Base-by-base conservation (phyloP, 2,797 vertebrate genomes). In the Pteropus rufus region DNA sequence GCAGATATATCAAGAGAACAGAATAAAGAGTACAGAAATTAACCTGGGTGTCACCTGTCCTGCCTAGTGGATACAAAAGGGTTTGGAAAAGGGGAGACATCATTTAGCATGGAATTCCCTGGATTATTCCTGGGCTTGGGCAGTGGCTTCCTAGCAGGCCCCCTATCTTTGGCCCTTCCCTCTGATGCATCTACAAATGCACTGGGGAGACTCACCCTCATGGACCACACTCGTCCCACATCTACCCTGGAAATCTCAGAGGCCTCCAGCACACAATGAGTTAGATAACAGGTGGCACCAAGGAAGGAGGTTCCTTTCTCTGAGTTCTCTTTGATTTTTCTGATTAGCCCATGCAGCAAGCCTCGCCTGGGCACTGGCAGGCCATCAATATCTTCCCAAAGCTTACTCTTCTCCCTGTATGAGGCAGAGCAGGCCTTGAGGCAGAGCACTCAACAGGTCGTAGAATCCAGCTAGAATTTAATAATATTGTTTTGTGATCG, bases 351-450 rank as follows among this genome's bases (percentile, higher is more conserved):
- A 3, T 1, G 7, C n/a, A 56, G 81, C 24, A 23, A 60, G 54
- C 19, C 36, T 29, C 24, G 0, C 0, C 3, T 46, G 31, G 93
- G 39, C 6, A 21, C 31, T 1, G 56, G 31, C 1, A 1, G 49
- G 31, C 19, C n/a, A 14, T 29, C 0, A 2, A 1, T 6, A 0
- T 15, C 69, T 19, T 60, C 5, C 4, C 70, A 11, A 2, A 6
- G 36, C 41, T 29, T 16, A 26, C 70, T 70, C 39, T 0, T 9
- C 54, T 52, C 49, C 29, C n/a, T 19, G 26, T 5, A 1, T 0
- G 7, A 69, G 52, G 76, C 31, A 5, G 49, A 39, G 16, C 23
- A 10, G 89, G 7, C 49, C 85, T 16, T 10, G 16, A 39, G 44
- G 49, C 11, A 8, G 58, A 31, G 34, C 44, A 67, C 24, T 39